Evolutionary conservation across 1,140 invertebrate species (phyloP), one percentile per base, ranked within the genome.

Genomic region (Pseudomyrmex pallidus): DNA sequence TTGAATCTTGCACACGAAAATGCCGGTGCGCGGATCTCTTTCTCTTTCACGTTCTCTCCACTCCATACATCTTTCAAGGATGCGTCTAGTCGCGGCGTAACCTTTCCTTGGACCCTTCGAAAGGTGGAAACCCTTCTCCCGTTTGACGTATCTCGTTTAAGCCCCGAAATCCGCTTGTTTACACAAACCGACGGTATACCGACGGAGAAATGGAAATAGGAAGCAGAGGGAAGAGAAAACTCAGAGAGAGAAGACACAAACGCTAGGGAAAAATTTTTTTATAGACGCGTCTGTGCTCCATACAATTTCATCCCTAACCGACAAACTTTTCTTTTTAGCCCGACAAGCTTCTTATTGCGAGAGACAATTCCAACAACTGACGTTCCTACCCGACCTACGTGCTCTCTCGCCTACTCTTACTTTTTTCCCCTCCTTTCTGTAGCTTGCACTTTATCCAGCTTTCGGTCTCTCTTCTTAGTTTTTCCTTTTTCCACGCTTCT

Each of bases 141-240:
- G 82, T 88, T 88, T 87, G 86, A 85, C 86, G 86, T 88, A 90
- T 90, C 87, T 82, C 80, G 85, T 83, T 86, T 89, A 89, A 89
- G 87, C 87, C 5, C 84, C 52, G 89, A 87, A 89, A 91, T 90
- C 89, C 90, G 90, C 89, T 91, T 91, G 88, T 91, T 91, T 91
- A 90, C 90, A 91, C 88, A 89, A 88, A 86, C 89, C 88, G 85
- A 90, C 35, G 84, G 82, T 83, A 82, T 50, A 74, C 35, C 83
- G 57, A 64, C n/a, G 56, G 44, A 46, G 56, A 62, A 59, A 62
- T 46, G 67, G 68, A 68, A 50, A 70, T 22, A 54, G 84, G 17
- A 57, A 20, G n/a, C 35, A 0, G 35, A 35, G 17, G 46, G 15
- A 35, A 64, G 46, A 35, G 54, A 54, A 64, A 57, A 48, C 25